Evolutionary conservation across 2,888 invertebrate genomes (phyloP), one percentile per base, ranked within the genome.

Genomic region (Epinotia bilunana): DNA sequence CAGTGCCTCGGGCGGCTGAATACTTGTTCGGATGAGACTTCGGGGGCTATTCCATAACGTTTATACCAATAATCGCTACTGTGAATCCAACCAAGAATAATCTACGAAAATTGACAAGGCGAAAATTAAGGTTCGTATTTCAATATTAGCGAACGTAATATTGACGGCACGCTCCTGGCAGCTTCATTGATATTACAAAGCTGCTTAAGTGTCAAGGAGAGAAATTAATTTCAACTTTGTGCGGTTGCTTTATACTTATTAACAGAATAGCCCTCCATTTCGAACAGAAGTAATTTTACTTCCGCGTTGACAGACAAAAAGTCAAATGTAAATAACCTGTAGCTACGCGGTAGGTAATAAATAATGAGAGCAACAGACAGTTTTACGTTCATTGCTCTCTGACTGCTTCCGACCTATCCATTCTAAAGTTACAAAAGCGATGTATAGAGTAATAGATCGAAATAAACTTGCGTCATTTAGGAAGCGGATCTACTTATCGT

Each of bases 321-420:
- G 93, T 93, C 93, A 93, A 91, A 92, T 92, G 93, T 93, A 91
- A 94, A 93, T 87, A 94, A 93, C 93, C 92, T 93, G 88, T 88
- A 87, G 85, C 81, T 83, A 82, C 83, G 84, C 83, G 80, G 80
- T 86, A 83, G 84, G 9, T 33, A 85, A 88, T 86, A 84, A 85
- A 88, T 86, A 84, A 86, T 84, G 84, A 84, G 62, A 23, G 18
- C 65, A 61, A 28, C 28, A 46, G 12, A 67, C 18, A 16, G 28
- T 71, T 65, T 60, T 23, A 64, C 53, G 46, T 70, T 62, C 78
- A 85, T 80, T 82, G 78, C 80, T 80, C 80, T 82, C 84, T 84
- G 83, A 80, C 83, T 82, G 80, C 83, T 57, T 16, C 11, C 9
- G 16, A 16, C 5, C 20, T 71, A 18, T 23, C 28, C 43, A 39